Evolutionary conservation across 2,113 vertebrate species (phyloP), one percentile per base, ranked within the genome.

Genomic region (Platichthys flesus): DNA sequence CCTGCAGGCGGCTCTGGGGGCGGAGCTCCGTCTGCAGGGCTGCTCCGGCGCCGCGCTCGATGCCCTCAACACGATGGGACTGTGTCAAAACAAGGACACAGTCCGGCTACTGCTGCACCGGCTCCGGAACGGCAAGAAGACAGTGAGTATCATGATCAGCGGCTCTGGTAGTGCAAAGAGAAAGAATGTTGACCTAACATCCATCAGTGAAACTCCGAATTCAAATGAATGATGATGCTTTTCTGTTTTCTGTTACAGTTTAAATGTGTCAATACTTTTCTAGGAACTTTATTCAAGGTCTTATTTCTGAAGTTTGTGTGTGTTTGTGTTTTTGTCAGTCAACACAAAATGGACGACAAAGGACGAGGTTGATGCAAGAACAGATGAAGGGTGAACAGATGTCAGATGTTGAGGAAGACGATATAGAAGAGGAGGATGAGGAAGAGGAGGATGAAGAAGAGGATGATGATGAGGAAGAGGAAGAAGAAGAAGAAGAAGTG

Each of bases 1-100:
- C 78, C 73, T 92, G 71, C 91, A 92, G 85, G 90, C 91, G 0
- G 81, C 90, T 37, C 83, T 92, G 49, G 91, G 90, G 52, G 91
- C 91, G 0, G 90, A 90, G 71, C 87, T 92, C 1, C 90, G 90
- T 0, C 78, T 86, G 21, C 90, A 91, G 74, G 91, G 91, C 79
- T 88, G 89, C 71, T 86, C 90, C 0, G 81, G 89, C 56, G 65
- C 91, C 0, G 81, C 87, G 5, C 86, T 92, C 0, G 91, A 92
- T n/a, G 69, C 82, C 20, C 87, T 92, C 16, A 92, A 92, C 86
- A 86, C 86, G 15, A 81, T 92, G 91, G 91, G 91, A 1, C 86
- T 92, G 71, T 90, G 91, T 60, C 91, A 92, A 73, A 92, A 91
- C 89, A 92, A 90, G 45, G 91, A 91, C 86, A 90, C 91, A 0